These are phyloP conservation scores for Ophonus ardosiacus DNA, from an alignment of 2,888 invertebrate genomes.

Conservation along the genomic window DNA sequence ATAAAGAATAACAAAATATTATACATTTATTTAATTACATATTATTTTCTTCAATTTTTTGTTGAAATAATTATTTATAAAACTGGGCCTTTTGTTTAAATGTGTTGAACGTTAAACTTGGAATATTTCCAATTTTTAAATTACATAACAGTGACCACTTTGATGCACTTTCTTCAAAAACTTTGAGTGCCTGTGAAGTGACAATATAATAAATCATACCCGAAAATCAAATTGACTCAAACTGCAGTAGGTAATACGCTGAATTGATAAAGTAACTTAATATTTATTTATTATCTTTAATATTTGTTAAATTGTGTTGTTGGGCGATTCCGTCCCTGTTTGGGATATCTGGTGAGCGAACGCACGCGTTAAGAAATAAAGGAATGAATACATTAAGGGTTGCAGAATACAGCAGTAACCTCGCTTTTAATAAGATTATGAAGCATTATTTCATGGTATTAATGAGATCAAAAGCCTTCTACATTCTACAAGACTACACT, in stretches of 20 bases:
- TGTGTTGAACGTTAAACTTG: neutral
- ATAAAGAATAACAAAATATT: no score
- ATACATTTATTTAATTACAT: no score
- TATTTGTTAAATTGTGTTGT: neutral
- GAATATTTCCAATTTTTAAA: neutral
- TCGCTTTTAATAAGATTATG: constrained; percentile 87
- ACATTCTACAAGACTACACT: constrained; percentile 77
- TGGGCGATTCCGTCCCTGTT: neutral
- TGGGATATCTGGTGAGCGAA: constrained; percentile 48
- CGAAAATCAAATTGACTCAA: no score
- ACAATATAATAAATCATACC: no score
- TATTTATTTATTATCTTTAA: no score
- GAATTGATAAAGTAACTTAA: no score
- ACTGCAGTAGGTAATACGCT: no score
- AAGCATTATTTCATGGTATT: constrained; percentile 87
- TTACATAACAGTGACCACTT: neutral
- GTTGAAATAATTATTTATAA: no score
- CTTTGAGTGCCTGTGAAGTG: neutral
- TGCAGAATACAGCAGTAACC: constrained; percentile 80
- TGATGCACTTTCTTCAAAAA: neutral
- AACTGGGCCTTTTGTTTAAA: no score
- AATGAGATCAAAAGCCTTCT: constrained; percentile 86
- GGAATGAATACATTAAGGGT: constrained; percentile 76
- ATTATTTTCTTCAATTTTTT: no score
- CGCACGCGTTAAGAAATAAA: constrained; percentile 75